Conservation (phyloP, 2,113 vertebrate species). For the Excalfactoria chinensis region DNA sequence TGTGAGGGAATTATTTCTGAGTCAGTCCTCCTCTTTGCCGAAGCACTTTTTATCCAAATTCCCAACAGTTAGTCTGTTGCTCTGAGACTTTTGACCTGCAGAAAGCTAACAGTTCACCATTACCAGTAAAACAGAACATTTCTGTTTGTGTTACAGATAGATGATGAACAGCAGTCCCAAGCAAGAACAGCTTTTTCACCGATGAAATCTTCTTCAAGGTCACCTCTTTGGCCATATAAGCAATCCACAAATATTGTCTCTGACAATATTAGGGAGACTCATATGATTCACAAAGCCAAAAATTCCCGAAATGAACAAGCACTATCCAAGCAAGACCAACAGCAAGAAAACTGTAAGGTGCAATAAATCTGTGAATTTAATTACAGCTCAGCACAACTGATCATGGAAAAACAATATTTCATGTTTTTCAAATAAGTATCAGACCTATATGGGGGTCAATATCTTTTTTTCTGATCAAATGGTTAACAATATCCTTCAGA, state of each 20-base stretch:
- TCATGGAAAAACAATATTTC: background rate
- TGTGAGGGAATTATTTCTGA: background rate
- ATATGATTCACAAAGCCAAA: background rate
- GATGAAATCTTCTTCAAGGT: constrained; percentile 7
- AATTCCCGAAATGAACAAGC: constrained; percentile 9
- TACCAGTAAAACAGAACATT: background rate
- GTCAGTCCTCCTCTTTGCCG: background rate
- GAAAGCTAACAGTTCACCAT: background rate
- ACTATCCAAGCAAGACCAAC: constrained; percentile 61
- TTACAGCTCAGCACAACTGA: background rate
- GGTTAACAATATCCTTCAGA: background rate
- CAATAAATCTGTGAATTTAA: constrained; percentile 75
- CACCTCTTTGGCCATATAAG: constrained; percentile 48
- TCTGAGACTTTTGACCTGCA: background rate
- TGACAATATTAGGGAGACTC: constrained; percentile 11
- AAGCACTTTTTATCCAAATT: background rate
- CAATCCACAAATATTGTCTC: background rate
- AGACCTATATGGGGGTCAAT: background rate
- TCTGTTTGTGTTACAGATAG: constrained; percentile 71
- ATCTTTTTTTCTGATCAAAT: background rate
- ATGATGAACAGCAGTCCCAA: background rate
- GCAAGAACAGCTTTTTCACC: background rate
- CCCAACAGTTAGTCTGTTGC: background rate
- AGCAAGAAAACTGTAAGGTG: constrained; percentile 84
- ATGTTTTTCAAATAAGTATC: background rate